phyloP scores from a whole-genome alignment of 2,797 vertebrate genomes.

The Erpetoichthys calabaricus region DNA sequence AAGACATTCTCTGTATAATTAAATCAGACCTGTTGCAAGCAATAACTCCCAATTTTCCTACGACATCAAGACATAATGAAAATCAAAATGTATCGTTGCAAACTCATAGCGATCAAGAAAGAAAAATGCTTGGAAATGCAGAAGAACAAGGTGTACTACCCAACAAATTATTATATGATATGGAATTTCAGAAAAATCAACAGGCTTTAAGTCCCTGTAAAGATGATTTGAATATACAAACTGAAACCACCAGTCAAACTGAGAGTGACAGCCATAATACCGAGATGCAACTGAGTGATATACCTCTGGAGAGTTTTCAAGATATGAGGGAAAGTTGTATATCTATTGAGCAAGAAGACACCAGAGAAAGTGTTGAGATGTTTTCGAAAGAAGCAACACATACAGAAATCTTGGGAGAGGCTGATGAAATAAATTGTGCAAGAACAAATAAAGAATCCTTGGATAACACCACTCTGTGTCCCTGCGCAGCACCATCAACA shows the following conservation, averaged over 20 bases:
- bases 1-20: slow-evolving; percentile 39
- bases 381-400: slow-evolving; percentile 20
- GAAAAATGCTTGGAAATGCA: slow-evolving; percentile 2
- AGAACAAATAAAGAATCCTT: slow-evolving; percentile 28
- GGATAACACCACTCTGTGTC: slow-evolving; percentile 12
- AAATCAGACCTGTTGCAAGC: slow-evolving; percentile 45
- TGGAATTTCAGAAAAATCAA: slow-evolving; percentile 11
- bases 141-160: background rate
- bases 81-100: slow-evolving; percentile 3
- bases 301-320: too few relatives aligned
- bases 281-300: accelerated
- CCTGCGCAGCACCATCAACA: slow-evolving; percentile 31
- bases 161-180: slow-evolving; percentile 15
- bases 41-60: slow-evolving; percentile 45
- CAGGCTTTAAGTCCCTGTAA: slow-evolving; percentile 19
- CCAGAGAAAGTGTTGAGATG: too few relatives aligned
- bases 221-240: slow-evolving; percentile 18
- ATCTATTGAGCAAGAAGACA: too few relatives aligned
- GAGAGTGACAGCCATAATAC: background rate
- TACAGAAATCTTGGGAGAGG: slow-evolving; percentile 33
- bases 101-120: background rate
- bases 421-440: slow-evolving; percentile 44
- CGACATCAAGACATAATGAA: slow-evolving; percentile 23
- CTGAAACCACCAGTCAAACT: slow-evolving; percentile 11
- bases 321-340: too few relatives aligned